These are phyloP conservation scores for Anthonomus grandis DNA, from an alignment of 1,140 invertebrate species.

Conservation along the genomic window DNA sequence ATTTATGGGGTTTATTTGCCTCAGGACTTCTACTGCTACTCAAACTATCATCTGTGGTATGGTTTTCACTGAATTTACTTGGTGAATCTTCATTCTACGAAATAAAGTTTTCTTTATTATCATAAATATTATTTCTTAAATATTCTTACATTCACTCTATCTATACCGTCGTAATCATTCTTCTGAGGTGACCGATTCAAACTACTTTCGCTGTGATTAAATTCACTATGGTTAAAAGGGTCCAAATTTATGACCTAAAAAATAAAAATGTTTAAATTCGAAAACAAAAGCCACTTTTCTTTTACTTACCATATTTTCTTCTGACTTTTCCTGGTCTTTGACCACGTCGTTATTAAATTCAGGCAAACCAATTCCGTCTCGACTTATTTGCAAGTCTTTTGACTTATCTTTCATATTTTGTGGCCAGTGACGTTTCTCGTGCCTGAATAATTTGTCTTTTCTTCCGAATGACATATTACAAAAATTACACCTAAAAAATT, in stretches of 20 bases:
- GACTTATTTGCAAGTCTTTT: conserved; percentile 38
- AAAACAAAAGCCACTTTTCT: neutral
- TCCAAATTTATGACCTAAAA: conserved; percentile 54
- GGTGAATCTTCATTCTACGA: too few relatives aligned
- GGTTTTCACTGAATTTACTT: too few relatives aligned
- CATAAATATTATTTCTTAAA: too few relatives aligned
- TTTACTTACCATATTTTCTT: conserved; percentile 29
- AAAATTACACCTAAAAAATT: conserved; percentile 52
- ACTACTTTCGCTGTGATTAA: conserved; percentile 17
- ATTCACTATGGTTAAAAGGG: conserved; percentile 51
- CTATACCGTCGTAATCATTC: neutral
- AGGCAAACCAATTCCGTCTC: conserved; percentile 31
- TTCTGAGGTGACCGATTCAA: too few relatives aligned
- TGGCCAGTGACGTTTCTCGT: conserved; percentile 56
- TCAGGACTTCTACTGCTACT: too few relatives aligned
- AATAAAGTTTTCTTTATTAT: too few relatives aligned
- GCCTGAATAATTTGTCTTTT: conserved; percentile 59
- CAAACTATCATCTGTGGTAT: too few relatives aligned
- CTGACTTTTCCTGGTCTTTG: conserved; percentile 11
- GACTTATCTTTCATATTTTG: conserved; percentile 39
- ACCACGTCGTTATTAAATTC: conserved; percentile 21
- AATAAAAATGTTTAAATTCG: neutral
- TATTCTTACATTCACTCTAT: too few relatives aligned
- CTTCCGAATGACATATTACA: conserved; percentile 66
- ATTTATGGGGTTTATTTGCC: conserved; percentile 41